These are phyloP conservation scores for Acanthosepion pharaonis DNA, from an alignment of 2,888 invertebrate genomes.

Conservation along the genomic window DNA sequence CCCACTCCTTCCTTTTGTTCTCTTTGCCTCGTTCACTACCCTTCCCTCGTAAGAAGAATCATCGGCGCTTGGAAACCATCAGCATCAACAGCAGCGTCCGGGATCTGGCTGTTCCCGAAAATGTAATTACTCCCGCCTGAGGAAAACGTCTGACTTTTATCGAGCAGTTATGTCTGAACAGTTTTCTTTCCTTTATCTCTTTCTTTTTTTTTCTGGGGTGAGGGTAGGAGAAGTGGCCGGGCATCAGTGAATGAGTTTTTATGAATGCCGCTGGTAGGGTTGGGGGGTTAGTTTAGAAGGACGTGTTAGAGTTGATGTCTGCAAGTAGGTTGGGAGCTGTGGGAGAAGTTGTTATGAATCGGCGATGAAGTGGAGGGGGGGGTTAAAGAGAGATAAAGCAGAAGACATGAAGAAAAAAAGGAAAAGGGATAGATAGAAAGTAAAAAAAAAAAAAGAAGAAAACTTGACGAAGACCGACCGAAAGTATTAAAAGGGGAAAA, in stretches of 20 bases:
- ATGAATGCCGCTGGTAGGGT: background rate
- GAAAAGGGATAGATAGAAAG: background rate
- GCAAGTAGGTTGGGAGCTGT: background rate
- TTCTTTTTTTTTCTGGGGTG: background rate
- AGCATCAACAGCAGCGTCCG: background rate
- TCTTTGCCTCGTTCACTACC: background rate
- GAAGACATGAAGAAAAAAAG: background rate
- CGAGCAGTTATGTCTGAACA: conserved; percentile 37
- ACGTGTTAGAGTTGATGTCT: background rate
- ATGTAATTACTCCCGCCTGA: conserved; percentile 37
- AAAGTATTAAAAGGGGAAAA: no score
- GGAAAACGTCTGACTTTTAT: conserved; percentile 25
- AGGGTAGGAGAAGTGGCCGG: background rate
- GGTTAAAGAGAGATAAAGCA: background rate
- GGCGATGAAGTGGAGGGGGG: no score
- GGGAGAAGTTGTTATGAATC: background rate
- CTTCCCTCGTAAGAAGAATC: background rate
- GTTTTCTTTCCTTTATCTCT: background rate
- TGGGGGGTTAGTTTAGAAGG: background rate
- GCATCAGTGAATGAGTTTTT: conserved; percentile 12
- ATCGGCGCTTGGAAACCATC: background rate
- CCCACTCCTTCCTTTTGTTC: background rate
- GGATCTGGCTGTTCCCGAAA: background rate
- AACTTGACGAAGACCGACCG: no score
- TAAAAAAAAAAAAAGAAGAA: no score